phyloP scores from a whole-genome alignment of 2,888 invertebrate species.

The Cryptocephalus moraei region DNA sequence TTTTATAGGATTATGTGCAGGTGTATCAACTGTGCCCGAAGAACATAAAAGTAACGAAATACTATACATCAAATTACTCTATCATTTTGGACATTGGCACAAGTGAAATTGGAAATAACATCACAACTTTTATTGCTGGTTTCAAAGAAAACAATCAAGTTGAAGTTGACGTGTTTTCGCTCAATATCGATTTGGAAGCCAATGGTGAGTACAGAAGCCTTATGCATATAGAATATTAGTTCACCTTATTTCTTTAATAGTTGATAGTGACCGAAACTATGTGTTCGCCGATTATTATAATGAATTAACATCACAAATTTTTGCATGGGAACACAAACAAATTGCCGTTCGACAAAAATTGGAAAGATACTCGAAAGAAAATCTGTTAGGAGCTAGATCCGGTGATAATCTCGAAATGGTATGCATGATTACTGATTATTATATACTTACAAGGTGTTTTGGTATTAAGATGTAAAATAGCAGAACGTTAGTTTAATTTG shows the following conservation, averaged over 20 bases:
- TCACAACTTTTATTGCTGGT: constrained; percentile 17
- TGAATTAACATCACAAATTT: constrained; percentile 5
- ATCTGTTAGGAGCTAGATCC: too few species aligned
- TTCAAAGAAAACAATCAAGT: constrained; percentile 14
- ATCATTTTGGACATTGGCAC: constrained; percentile 14
- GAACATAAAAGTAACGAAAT: constrained; percentile 7
- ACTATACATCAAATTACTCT: constrained; percentile 9
- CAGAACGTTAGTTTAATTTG: too few species aligned
- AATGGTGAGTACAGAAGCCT: constrained; percentile 11
- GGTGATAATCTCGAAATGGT: too few species aligned
- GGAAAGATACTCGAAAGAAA: too few species aligned
- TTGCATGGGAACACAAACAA: constrained; percentile 8
- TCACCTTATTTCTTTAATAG: too few species aligned
- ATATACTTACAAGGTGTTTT: constrained; percentile 18
- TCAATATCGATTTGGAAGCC: constrained; percentile 15
- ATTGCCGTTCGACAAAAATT: neutral
- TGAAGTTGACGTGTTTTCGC: constrained; percentile 16
- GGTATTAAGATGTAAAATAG: constrained; percentile 14
- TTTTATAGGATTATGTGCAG: constrained; percentile 13
- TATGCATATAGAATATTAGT: too few species aligned
- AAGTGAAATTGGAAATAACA: constrained; percentile 11
- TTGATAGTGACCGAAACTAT: too few species aligned
- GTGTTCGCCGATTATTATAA: too few species aligned
- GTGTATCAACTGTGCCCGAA: constrained; percentile 6
- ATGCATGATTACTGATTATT: constrained; percentile 7